Evolutionary conservation across 2,797 vertebrate genomes (phyloP), one percentile per base, ranked within the genome.

Genomic region (Rhynchotus rufescens): DNA sequence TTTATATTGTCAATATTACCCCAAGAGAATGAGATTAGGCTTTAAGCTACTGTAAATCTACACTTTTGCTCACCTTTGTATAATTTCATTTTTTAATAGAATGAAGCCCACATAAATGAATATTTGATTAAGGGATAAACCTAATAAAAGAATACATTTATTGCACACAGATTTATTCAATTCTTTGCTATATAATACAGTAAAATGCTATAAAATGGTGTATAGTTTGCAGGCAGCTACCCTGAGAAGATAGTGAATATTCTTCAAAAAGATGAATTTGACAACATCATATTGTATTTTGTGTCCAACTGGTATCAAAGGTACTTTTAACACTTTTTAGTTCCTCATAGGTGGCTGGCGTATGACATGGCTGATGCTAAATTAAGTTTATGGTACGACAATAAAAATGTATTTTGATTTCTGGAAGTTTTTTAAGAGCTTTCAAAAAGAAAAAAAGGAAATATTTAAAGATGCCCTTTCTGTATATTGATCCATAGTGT

Each of bases 81-180:
- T 97, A 96, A 97, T 97, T 97, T 93, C 34, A 51, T 92, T 97
- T 96, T 97, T 97, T 98, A 97, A 96, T 92, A 96, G 90, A 97
- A 97, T 86, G 83, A 97, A 93, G 96, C 89, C 86, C 83, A 95
- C 92, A 95, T 95, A 94, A 97, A 95, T 98, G 93, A 97, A 96
- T 96, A 95, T 95, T 97, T 97, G 90, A 97, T 97, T 96, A 97
- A 97, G 88, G 89, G 84, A 92, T 97, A 96, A 96, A 96, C 85
- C 77, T 95, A 96, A 96, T 97, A 97, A 97, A 97, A 95, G 93
- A 92, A 95, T 95, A 92, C 92, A 94, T 97, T 97, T 97, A 96
- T 93, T 95, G 90, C 81, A 81, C 68, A 78, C 66, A 94, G 85
- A 96, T 96, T 96, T 96, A 96, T 97, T 96, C 82, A 97, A 96